Evolutionary conservation across 2,113 vertebrate genomes (phyloP), one percentile per base, ranked within the genome.

Genomic region (Campylorhamphus procurvoides): DNA sequence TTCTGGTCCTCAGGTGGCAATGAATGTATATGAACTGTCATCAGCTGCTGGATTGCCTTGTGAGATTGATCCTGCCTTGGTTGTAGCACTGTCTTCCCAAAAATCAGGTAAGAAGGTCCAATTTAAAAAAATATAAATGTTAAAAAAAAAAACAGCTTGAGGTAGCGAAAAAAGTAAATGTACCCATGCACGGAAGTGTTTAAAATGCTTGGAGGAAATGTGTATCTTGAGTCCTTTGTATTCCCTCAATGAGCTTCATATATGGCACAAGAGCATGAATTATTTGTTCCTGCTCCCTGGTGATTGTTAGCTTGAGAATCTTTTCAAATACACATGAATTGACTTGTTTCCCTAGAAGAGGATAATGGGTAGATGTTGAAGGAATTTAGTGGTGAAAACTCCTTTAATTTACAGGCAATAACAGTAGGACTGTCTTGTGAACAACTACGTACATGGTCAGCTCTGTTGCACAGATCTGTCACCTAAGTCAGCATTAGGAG

Each of bases 21-120:
- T 99, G 99, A 99, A 99, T 68, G 99, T 99, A 62, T 99, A 99
- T 68, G 99, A 99, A 94, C 98, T 99, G 79, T 99, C 99, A 19
- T 99, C 99, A 31, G 99, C 99, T 29, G 99, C 99, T 71, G 99
- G 99, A 49, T 95, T 99, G 77, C 99, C 99, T 76, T 99, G 99
- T 73, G 99, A 99, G 97, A 99, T 99, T 67, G 99, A 99, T 97
- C 99, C 99, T 12, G 99, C 99, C 14, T 98, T 99, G 94, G 99
- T 99, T 0, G 99, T 99, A 93, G 99, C 99, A n/a, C 97, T 99
- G 81, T 99, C 99, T 64, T 99, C 99, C 52, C 99, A 99, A 96
- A 99, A 99, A 90, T 99, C 99, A 93, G 99, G 99, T 99, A 97
- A 97, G 58, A 81, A 53, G 7, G 63, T 84, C 28, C 23, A 71